Percentiles rank a stretch among this genome's conserved stretches.
Evolutionary conservation across 35 echinoderm and acorn worm genomes (phyloP).

Genomic region (Hemicentrotus pulcherrimus): DNA sequence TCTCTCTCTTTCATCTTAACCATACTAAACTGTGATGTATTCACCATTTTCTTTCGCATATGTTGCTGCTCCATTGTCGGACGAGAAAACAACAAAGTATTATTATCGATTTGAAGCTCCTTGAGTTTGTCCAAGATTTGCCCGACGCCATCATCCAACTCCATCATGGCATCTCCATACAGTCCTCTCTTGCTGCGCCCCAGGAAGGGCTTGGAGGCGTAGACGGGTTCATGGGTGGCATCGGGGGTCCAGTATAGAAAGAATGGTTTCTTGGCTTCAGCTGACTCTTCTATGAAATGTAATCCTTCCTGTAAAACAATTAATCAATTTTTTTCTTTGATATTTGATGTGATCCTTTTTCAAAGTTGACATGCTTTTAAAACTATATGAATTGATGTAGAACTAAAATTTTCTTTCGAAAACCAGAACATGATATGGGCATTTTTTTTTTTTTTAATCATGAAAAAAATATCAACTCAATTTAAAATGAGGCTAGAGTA

Average conservation of each 20-base stretch:
- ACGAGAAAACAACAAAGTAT: conserved; percentile 79
- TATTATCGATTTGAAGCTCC: conserved; percentile 54
- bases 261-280: conserved; percentile 37
- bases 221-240: conserved; percentile 64
- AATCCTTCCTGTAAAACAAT: conserved; percentile 64
- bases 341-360: too few species aligned
- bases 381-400: too few species aligned
- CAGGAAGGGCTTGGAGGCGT: conserved; percentile 62
- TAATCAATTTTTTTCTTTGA: too few species aligned
- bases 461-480: too few species aligned
- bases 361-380: too few species aligned
- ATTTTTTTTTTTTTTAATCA: too few species aligned
- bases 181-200: conserved; percentile 66
- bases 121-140: conserved; percentile 60
- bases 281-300: conserved; percentile 57
- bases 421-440: too few species aligned
- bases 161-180: conserved; percentile 74
- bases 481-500: too few species aligned
- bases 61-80: conserved; percentile 68
- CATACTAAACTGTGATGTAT: not conserved
- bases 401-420: too few species aligned
- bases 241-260: conserved; percentile 85
- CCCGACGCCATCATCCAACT: conserved; percentile 74
- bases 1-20: not conserved
- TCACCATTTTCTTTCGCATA: conserved; percentile 39